A percentile compares a stretch with the other conserved stretches of the same genome.
phyloP scores from a whole-genome alignment of 2,113 vertebrate genomes.

The Anoura caudifer region DNA sequence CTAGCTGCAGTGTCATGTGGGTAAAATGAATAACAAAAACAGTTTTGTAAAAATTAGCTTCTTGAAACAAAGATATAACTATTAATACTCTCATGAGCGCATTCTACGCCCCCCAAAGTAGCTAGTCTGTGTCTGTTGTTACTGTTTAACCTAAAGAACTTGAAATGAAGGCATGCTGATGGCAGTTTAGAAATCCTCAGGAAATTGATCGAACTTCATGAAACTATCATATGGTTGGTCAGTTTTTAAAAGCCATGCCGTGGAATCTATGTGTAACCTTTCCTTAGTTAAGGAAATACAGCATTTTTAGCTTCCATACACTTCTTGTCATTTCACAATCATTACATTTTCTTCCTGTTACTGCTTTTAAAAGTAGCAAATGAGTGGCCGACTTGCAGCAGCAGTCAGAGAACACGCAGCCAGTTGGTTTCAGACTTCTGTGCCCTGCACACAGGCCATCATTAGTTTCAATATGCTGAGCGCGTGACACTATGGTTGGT shows the following conservation, averaged over 20 bases:
- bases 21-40: background rate
- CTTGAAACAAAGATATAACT: background rate
- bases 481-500: background rate
- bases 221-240: background rate
- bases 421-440: background rate
- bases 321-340: background rate
- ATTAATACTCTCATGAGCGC: background rate
- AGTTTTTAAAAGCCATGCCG: background rate
- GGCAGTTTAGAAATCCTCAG: background rate
- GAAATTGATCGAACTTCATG: background rate
- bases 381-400: background rate
- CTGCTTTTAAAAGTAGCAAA: background rate
- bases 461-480: background rate
- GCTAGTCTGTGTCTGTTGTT: background rate
- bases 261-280: background rate
- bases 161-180: background rate
- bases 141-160: background rate
- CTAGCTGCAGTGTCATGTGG: background rate
- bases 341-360: background rate
- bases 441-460: background rate
- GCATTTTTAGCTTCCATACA: background rate
- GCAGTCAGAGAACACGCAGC: background rate
- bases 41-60: background rate
- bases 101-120: background rate
- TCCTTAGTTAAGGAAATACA: background rate